Base-by-base conservation (phyloP, 1,140 invertebrate genomes). In the Condylostylus longicornis region DNA sequence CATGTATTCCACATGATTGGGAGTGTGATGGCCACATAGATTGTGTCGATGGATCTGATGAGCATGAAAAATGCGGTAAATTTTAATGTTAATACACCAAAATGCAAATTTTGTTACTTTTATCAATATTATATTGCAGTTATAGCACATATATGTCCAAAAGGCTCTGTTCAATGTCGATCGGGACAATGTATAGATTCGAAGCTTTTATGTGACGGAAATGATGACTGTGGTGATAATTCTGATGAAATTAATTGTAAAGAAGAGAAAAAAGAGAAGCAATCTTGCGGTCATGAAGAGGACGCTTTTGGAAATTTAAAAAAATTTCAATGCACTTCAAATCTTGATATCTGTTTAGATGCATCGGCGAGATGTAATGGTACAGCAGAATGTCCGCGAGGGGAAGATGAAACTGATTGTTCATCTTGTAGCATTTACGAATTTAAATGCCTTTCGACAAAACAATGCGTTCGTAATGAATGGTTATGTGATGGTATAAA, bases 11-110 rank as follows among this genome's bases (percentile, higher is more conserved):
- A 0, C 62, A 64, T 13, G 60, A 62, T 1, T 87, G 79, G 76
- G 63, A 69, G 29, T 90, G 86, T 60, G 84, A 91, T 47, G 66
- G 68, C 0, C 60, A 68, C 32, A 46, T 58, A 5, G 82, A 85
- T 45, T 86, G 82, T 49, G 42, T 46, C 1, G 80, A 86, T 50
- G 69, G 69, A 1, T 75, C 74, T 2, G 82, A 86, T 53, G 82
- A 85, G 63, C 60, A 61, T 23, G 50, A 65, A 4, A 54, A 66
- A 22, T 82, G 79, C 46, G 58, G 69, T 67, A 63, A 61, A 50
- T 51, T 23, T 22, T 28, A 33, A 22, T 5, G n/a, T 9, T 13
- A 19, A 3, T 15, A 4, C 8, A 29, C 17, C 4, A 10, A 27
- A 27, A 10, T 13, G 4, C 14, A 13, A 27, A n/a, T 33, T 33